phyloP scores from a whole-genome alignment of 2,113 vertebrate genomes.

The Narcine bancroftii region DNA sequence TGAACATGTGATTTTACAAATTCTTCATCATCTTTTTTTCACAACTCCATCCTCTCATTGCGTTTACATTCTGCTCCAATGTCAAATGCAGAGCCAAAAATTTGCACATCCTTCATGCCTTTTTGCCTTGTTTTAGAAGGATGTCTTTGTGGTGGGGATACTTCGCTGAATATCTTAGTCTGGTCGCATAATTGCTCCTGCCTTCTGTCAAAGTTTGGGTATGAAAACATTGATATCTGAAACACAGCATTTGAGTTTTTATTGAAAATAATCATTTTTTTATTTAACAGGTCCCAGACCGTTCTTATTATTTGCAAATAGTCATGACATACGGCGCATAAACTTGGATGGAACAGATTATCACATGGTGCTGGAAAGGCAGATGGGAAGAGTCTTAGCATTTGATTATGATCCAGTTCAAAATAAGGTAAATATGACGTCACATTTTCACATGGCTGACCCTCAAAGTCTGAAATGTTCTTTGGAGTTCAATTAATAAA shows the following conservation, averaged over 20 bases:
- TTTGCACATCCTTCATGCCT: neutral
- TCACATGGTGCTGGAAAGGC: conserved; percentile 61
- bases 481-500: neutral
- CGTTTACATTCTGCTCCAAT: neutral
- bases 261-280: conserved; percentile 10
- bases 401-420: conserved; percentile 81
- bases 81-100: neutral
- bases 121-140: neutral
- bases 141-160: neutral
- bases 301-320: conserved; percentile 75
- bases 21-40: neutral
- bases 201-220: neutral
- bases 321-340: conserved; percentile 64
- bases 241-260: neutral
- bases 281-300: conserved; percentile 63
- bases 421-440: conserved; percentile 61
- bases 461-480: neutral
- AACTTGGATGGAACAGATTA: conserved; percentile 68
- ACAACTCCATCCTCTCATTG: neutral
- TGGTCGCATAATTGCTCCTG: no score
- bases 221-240: neutral
- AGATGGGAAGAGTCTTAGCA: conserved; percentile 71
- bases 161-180: neutral
- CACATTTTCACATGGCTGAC: neutral
- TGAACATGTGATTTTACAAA: neutral